Conservation (phyloP, 2,797 vertebrate species). For the Gymnodraco acuticeps region DNA sequence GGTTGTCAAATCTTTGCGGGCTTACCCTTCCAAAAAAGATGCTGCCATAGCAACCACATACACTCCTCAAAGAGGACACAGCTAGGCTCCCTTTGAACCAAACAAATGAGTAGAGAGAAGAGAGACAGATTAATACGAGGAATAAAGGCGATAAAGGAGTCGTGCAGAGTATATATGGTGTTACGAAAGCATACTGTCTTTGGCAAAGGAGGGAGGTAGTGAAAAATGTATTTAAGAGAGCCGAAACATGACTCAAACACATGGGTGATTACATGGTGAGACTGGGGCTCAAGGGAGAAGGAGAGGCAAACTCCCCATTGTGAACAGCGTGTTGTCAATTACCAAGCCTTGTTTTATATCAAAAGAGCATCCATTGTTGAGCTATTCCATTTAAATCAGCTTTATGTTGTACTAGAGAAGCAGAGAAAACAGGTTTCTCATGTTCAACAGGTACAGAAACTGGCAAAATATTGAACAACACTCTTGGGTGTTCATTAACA, state of each 20-base stretch:
- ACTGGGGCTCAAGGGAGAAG: neutral
- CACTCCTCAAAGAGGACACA: conserved; percentile 9
- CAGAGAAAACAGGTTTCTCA: neutral
- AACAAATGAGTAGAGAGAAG: conserved; percentile 48
- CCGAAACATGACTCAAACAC: conserved; percentile 17
- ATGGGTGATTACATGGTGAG: conserved; percentile 18
- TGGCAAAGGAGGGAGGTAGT: neutral
- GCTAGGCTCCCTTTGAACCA: conserved; percentile 44
- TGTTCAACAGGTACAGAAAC: neutral
- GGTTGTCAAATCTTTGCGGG: conserved; percentile 36
- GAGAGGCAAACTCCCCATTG: conserved; percentile 14
- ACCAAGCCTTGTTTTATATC: conserved; percentile 3
- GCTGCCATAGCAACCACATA: conserved; percentile 65
- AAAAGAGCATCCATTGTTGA: conserved; percentile 14
- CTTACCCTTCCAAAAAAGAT: conserved; percentile 42
- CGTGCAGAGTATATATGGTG: conserved; percentile 11
- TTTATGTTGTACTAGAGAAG: conserved; percentile 2
- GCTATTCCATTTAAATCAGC: conserved; percentile 13
- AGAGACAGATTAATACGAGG: conserved; percentile 45
- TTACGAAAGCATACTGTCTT: conserved; percentile 7
- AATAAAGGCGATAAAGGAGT: conserved; percentile 38
- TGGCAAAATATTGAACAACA: neutral
- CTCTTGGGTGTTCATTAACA: neutral
- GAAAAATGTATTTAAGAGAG: conserved; percentile 10
- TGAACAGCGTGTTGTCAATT: conserved; percentile 48